These are phyloP conservation scores for Psix sp. DNA, from an alignment of 1,140 invertebrate species.

Conservation along the genomic window DNA sequence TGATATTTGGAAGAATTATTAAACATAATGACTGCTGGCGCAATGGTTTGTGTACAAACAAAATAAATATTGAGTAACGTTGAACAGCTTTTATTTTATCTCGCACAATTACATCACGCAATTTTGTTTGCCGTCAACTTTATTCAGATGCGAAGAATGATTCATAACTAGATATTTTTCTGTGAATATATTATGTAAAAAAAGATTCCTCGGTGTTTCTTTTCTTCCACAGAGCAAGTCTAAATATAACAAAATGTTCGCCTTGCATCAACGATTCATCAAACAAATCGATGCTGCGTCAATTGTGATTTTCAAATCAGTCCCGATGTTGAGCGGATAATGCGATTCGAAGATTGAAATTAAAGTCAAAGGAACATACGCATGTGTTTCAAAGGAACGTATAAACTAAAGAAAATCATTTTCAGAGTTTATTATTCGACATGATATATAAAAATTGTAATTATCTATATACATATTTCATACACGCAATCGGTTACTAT, in stretches of 20 bases:
- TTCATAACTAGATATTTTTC: conserved; percentile 28
- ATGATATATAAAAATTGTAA: conserved; percentile 22
- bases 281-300: conserved; percentile 3
- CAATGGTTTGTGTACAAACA: neutral
- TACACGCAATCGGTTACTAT: conserved; percentile 17
- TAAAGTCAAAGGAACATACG: neutral
- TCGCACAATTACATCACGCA: conserved; percentile 12
- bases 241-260: conserved; percentile 4
- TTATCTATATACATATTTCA: conserved; percentile 23
- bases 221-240: conserved; percentile 6
- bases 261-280: conserved; percentile 11
- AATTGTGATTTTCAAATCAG: conserved; percentile 2
- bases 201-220: conserved; percentile 1
- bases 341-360: neutral
- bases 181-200: conserved; percentile 32
- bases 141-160: conserved; percentile 23
- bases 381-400: conserved; percentile 11
- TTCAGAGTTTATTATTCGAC: conserved; percentile 17
- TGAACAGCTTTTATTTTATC: conserved; percentile 9
- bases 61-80: conserved; percentile 1
- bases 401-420: conserved; percentile 16
- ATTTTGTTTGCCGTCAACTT: conserved; percentile 6
- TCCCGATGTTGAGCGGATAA: neutral
- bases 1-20: no score
- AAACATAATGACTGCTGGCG: no score